Percentiles rank a stretch among this genome's conserved stretches.
phyloP scores from a whole-genome alignment of 2,113 vertebrate species.

The Myocastor coypus region DNA sequence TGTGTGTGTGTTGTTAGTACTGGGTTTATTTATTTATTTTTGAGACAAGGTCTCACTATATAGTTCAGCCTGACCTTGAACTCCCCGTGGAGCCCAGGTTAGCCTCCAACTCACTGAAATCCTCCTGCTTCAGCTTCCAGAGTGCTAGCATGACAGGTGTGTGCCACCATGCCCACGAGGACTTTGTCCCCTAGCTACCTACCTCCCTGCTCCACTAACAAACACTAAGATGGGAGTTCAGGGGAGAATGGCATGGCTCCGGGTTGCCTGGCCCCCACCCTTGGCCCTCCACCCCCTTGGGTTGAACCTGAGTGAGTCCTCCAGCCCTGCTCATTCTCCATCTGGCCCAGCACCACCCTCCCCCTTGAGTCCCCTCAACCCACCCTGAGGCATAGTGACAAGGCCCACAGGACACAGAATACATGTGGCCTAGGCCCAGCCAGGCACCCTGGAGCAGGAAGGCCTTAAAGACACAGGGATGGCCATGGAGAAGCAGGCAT shows the following conservation, averaged over 20 bases:
- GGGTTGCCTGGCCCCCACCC: background rate
- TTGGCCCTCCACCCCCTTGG: background rate
- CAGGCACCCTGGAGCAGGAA: background rate
- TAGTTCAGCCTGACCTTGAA: background rate
- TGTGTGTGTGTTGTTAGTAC: background rate
- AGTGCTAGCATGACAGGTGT: background rate
- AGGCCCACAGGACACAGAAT: background rate
- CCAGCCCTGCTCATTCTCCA: background rate
- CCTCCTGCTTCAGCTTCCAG: background rate
- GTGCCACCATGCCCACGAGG: background rate
- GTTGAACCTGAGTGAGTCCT: background rate
- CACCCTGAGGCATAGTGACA: background rate
- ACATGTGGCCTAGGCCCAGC: background rate
- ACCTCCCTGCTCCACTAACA: background rate
- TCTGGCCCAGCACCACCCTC: background rate
- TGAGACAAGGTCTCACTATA: background rate
- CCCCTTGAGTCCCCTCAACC: background rate
- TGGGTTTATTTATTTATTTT: background rate
- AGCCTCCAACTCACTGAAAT: background rate
- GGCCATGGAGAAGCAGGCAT: background rate
- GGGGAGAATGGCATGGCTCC: background rate
- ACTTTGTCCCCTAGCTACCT: background rate
- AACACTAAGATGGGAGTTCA: background rate
- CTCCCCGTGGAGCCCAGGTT: background rate
- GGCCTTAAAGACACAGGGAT: background rate